Percentiles rank a stretch among this genome's conserved stretches.
phyloP scores from a whole-genome alignment of 2,888 invertebrate genomes.

The Nasonovia ribisnigri region DNA sequence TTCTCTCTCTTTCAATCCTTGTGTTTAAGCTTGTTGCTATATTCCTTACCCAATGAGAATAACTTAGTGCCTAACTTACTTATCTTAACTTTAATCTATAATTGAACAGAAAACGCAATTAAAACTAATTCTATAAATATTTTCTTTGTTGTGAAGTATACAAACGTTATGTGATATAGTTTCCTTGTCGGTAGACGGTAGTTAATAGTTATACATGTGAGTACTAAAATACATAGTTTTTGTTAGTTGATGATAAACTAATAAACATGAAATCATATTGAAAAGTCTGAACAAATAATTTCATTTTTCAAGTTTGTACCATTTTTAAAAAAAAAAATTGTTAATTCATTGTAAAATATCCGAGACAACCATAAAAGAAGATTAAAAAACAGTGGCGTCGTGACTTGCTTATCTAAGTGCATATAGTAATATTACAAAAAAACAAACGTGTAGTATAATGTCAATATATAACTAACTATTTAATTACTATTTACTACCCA shows the following conservation, averaged over 20 bases:
- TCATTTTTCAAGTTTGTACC: not conserved
- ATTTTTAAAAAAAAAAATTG: not conserved
- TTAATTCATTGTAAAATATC: not conserved
- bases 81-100: constrained; percentile 49
- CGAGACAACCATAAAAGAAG: not conserved
- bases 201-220: not conserved
- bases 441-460: no score
- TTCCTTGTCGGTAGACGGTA: not conserved
- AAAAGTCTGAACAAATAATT: not conserved
- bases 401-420: not conserved
- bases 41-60: not conserved
- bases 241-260: not conserved
- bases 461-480: no score
- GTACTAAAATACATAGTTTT: not conserved
- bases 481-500: no score
- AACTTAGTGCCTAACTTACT: not conserved
- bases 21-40: not conserved
- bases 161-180: not conserved
- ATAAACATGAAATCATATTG: not conserved
- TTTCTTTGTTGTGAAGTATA: not conserved
- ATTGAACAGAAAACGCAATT: constrained; percentile 53
- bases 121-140: constrained; percentile 60
- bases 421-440: not conserved
- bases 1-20: not conserved
- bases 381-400: not conserved